Evolutionary conservation across 1,140 invertebrate genomes (phyloP).

Genomic region (Spodoptera litura): DNA sequence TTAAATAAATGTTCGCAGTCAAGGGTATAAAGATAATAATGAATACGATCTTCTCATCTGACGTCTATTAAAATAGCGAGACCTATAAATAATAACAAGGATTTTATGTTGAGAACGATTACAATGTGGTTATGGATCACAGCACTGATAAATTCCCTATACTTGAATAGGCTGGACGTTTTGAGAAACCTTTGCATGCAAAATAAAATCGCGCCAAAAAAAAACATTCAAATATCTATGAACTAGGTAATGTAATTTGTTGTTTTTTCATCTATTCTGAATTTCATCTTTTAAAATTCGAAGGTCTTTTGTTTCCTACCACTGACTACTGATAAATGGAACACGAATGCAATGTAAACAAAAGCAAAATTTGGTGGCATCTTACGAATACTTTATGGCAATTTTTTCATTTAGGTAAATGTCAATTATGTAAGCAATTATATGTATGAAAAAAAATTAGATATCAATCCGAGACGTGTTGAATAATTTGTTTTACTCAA

Average conservation of each 20-base stretch:
- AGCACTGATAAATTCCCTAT: neutral
- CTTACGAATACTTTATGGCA: no score
- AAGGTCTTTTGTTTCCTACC: no score
- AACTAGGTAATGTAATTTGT: no score
- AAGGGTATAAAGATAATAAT: slow-evolving; percentile 18
- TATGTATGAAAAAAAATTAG: no score
- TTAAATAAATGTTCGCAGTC: slow-evolving; percentile 5
- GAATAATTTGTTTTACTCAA: slow-evolving; percentile 21
- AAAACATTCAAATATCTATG: neutral
- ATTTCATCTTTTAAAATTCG: no score
- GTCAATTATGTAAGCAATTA: no score
- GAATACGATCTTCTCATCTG: neutral
- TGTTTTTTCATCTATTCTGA: no score
- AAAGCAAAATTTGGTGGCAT: no score
- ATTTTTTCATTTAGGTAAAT: no score
- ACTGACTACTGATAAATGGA: no score
- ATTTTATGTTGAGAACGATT: slow-evolving; percentile 21
- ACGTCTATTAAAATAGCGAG: neutral
- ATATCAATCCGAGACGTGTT: neutral
- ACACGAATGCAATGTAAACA: no score
- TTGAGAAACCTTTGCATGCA: neutral
- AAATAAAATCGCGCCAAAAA: neutral
- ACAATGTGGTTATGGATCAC: neutral
- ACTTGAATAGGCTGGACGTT: neutral
- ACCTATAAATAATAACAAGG: slow-evolving; percentile 28